phyloP scores from a whole-genome alignment of 2,797 vertebrate species.

The Mormyrops boulengeri region DNA sequence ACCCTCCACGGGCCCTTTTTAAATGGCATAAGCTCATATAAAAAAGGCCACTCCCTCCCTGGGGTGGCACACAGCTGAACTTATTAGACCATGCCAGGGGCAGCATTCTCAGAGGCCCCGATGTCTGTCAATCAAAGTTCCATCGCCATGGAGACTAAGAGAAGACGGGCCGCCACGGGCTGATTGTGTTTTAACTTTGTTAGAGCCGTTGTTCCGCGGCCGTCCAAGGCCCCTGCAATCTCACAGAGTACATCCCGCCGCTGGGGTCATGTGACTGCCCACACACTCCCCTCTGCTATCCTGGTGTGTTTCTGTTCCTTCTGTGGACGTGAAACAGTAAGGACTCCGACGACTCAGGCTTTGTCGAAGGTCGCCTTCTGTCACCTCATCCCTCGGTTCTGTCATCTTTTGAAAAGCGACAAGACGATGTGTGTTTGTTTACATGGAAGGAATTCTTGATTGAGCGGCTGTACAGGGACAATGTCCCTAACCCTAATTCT shows the following conservation, averaged over 20 bases:
- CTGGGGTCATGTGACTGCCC: background rate
- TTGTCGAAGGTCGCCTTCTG: background rate
- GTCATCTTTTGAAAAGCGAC: background rate
- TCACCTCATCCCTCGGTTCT: background rate
- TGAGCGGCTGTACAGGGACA: background rate
- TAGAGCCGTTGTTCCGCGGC: background rate
- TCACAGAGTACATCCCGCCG: background rate
- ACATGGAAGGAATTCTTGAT: background rate
- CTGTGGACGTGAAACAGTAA: background rate
- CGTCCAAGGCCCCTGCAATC: background rate
- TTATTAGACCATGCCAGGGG: conserved; percentile 14
- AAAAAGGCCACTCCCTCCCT: background rate
- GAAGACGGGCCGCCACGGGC: background rate
- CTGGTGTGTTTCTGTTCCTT: background rate
- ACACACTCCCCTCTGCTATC: background rate
- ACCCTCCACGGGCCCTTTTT: background rate
- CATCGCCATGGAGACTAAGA: background rate
- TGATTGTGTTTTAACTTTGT: conserved; percentile 10
- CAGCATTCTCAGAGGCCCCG: background rate
- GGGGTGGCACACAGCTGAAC: background rate
- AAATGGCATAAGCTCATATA: background rate
- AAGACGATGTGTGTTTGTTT: background rate
- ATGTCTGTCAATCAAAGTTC: background rate
- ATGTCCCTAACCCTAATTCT: background rate
- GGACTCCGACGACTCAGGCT: background rate